Conservation (phyloP, 1,140 invertebrate species). For the Varroa destructor region DNA sequence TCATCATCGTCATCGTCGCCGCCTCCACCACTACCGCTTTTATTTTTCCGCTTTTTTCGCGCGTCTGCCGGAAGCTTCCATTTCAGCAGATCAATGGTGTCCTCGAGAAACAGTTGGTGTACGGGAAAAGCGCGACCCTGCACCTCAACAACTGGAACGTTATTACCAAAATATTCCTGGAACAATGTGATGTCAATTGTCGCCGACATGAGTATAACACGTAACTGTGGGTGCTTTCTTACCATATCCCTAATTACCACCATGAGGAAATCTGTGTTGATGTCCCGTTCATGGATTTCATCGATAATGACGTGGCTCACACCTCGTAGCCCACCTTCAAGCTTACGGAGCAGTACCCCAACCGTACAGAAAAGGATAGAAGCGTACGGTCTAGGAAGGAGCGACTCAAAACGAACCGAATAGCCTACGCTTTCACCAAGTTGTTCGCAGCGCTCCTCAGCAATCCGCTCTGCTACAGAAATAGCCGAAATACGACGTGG, state of each 20-base stretch:
- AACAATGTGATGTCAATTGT: conserved; percentile 86
- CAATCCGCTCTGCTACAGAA: conserved; percentile 62
- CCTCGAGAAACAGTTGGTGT: conserved; percentile 38
- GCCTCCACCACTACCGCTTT: conserved; percentile 51
- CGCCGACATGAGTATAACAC: conserved; percentile 92
- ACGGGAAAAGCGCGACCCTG: conserved; percentile 66
- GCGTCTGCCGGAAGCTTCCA: not conserved
- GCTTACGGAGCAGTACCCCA: conserved; percentile 72
- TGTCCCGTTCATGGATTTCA: conserved; percentile 93
- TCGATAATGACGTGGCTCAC: conserved; percentile 85
- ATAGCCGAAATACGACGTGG: conserved; percentile 79
- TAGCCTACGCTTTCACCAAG: conserved; percentile 80
- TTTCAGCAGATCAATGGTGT: not conserved
- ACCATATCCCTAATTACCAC: conserved; percentile 84
- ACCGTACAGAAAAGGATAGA: conserved; percentile 82
- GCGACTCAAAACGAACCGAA: conserved; percentile 75
- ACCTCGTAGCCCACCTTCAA: conserved; percentile 69
- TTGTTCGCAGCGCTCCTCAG: conserved; percentile 69
- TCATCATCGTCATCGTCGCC: conserved; percentile 52
- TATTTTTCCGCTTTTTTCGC: not conserved
- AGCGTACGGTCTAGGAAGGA: conserved; percentile 75
- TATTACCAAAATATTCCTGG: conserved; percentile 66
- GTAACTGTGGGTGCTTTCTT: conserved; percentile 67
- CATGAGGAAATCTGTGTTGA: conserved; percentile 90
- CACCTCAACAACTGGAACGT: conserved; percentile 65